Percentiles rank a stretch among this genome's conserved stretches.
These are phyloP conservation scores for Hermaeophaga mercurialis DNA, from an alignment of 2,888 invertebrate genomes.

Conservation along the genomic window DNA sequence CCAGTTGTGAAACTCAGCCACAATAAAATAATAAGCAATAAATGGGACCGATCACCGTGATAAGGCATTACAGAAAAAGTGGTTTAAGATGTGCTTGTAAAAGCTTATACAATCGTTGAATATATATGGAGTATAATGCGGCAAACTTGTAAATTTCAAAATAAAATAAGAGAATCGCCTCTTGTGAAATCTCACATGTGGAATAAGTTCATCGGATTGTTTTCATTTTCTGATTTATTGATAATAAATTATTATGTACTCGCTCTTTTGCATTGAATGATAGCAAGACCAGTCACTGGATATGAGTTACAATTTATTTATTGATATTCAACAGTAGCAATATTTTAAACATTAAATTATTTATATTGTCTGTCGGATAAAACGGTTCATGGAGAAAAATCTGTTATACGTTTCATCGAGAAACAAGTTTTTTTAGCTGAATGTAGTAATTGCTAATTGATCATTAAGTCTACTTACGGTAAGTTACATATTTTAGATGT, in stretches of 20 bases:
- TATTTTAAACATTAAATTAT: conserved; percentile 24
- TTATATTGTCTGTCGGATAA: conserved; percentile 21
- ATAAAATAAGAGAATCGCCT: conserved; percentile 32
- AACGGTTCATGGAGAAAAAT: conserved; percentile 10
- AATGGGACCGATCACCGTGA: conserved; percentile 41
- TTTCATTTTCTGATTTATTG: conserved; percentile 43
- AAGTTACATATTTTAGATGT: neutral
- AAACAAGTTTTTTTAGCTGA: conserved; percentile 16
- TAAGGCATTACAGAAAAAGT: conserved; percentile 42
- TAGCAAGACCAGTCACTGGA: conserved; percentile 32
- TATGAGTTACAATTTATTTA: conserved; percentile 20
- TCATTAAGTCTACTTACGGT: conserved; percentile 21
- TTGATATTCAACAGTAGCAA: conserved; percentile 16
- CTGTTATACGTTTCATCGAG: conserved; percentile 19
- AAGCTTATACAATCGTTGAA: conserved; percentile 43
- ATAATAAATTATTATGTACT: conserved; percentile 43
- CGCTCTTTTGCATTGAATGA: conserved; percentile 35
- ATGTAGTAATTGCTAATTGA: conserved; percentile 20
- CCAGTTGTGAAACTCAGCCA: conserved; percentile 41
- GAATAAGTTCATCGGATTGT: conserved; percentile 28
- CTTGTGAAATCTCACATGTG: conserved; percentile 32
- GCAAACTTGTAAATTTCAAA: conserved; percentile 36
- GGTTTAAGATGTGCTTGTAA: conserved; percentile 41
- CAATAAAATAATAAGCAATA: conserved; percentile 49
- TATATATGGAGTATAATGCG: conserved; percentile 40